A percentile compares a stretch with the other conserved stretches of the same genome.
Conservation (phyloP, 2,797 vertebrate species). For the Anguilla pacifica region DNA sequence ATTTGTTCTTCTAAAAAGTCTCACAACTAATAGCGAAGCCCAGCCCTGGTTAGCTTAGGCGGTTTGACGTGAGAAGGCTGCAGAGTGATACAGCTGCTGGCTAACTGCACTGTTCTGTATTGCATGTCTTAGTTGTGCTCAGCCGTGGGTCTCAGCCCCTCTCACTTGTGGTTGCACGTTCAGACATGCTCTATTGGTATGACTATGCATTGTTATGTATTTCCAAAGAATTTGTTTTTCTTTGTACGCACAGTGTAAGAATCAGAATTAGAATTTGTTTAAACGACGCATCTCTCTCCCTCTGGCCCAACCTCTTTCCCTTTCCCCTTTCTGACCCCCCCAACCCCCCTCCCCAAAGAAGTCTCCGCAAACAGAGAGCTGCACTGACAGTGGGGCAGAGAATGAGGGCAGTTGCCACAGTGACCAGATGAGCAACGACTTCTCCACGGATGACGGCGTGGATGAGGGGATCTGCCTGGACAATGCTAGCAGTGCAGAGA, state of each 20-base stretch:
- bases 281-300: neutral
- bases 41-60: neutral
- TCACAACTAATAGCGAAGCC: neutral
- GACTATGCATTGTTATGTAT: neutral
- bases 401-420: conserved; percentile 99
- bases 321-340: neutral
- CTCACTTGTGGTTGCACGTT: neutral
- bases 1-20: neutral
- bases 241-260: neutral
- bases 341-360: conserved; percentile 72
- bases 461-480: conserved; percentile 98
- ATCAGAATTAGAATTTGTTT: neutral
- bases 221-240: neutral
- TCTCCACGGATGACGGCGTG: conserved; percentile 94
- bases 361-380: conserved; percentile 97
- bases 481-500: conserved; percentile 84
- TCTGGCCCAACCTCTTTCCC: neutral
- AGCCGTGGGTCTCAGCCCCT: neutral
- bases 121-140: neutral
- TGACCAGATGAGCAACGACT: conserved; percentile 99
- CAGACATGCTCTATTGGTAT: neutral
- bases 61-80: neutral
- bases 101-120: neutral
- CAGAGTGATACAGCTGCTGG: neutral
- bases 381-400: conserved; percentile 97